Evolutionary conservation across 92 coral and sea anemone genomes (phyloP), one percentile per base, ranked within the genome.

Genomic region (Nematostella vectensis): DNA sequence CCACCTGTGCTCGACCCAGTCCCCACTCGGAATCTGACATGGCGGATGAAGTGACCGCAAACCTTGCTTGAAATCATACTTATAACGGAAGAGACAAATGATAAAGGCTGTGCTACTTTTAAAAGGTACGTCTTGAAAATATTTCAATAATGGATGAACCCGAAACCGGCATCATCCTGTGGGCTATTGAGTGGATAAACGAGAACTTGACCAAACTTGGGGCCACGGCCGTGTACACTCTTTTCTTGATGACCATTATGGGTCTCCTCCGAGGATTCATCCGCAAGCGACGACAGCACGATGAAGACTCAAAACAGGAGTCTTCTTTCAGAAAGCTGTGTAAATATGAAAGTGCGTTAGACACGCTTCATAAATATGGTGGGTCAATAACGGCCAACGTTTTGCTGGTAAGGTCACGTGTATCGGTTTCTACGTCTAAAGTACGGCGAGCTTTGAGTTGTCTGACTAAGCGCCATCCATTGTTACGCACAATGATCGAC

Each of bases 181-280:
- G 47, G 16, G 33, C 63, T 19, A 51, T 74, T 36, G 76, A 69
- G 48, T 63, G 80, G 77, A 11, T 84, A 56, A 74, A 73, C 37
- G 44, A 64, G 2, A 42, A 74, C 31, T 27, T 84, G 19, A 73
- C 73, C 1, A 65, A 71, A 47, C 54, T 79, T 23, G 86, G 94
- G 16, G 48, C 78, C 1, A 70, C 94, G 21, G 75, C 74, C 10
- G 36, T 84, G 11, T 84, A 84, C 50, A 43, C 87, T 1, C 29
- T 79, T 9, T 47, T 68, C n/a, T 30, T 79, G 25, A 55, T 79
- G 55, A 65, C 87, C 10, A 22, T 65, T 4, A 31, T 71, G 54
- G 79, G 69, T 13, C 45, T 71, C 27, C 25, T 62, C 17, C 63
- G 63, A 17, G 69, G 64, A 24, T 42, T 55, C 3, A 44, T 71